Evolutionary conservation across 2,888 invertebrate species (phyloP).

Genomic region (Halocaridina rubra): DNA sequence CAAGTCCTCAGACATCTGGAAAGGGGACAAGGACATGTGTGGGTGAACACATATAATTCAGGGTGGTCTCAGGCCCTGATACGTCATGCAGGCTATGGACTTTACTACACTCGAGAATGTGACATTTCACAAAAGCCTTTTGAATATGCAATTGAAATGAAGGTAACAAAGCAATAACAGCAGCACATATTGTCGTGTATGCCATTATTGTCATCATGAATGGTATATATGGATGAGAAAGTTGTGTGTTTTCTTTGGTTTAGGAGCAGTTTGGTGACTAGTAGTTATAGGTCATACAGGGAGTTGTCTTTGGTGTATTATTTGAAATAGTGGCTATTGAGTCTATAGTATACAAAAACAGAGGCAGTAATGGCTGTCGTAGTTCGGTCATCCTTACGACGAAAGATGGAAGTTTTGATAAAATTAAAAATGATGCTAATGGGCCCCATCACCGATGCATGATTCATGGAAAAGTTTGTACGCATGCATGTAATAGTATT

Average conservation of each 20-base stretch:
- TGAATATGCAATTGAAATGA: background rate
- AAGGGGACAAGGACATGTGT: conserved; percentile 32
- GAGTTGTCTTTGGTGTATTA: too few species aligned
- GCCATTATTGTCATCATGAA: too few species aligned
- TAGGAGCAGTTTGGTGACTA: too few species aligned
- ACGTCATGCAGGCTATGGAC: conserved; percentile 17
- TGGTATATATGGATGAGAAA: too few species aligned
- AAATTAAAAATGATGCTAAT: background rate
- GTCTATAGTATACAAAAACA: too few species aligned
- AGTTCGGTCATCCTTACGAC: too few species aligned
- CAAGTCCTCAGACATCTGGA: conserved; percentile 57
- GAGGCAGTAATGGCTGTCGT: too few species aligned
- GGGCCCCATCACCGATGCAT: background rate
- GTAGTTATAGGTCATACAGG: too few species aligned
- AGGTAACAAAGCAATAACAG: background rate
- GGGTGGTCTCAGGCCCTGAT: conserved; percentile 19
- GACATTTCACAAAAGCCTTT: background rate
- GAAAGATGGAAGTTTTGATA: too few species aligned
- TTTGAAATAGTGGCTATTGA: too few species aligned
- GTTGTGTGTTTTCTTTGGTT: too few species aligned
- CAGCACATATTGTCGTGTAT: background rate
- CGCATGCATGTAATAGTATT: too few species aligned
- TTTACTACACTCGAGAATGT: background rate
- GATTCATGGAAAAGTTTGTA: background rate
- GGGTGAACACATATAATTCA: conserved; percentile 31